phyloP scores from a whole-genome alignment of 2,113 vertebrate genomes.

The Callocephalon fimbriatum region DNA sequence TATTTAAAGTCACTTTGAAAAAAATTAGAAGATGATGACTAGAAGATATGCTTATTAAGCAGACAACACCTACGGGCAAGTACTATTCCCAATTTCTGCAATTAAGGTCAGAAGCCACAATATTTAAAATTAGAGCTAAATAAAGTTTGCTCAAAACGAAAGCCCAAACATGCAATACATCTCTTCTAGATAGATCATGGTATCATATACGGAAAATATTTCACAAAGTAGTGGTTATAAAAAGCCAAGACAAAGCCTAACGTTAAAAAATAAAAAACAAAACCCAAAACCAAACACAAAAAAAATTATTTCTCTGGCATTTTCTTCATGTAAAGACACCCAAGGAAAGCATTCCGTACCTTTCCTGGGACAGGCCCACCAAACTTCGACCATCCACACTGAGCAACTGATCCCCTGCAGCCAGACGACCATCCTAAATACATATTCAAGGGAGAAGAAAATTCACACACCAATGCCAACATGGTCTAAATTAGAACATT shows the following conservation, averaged over 20 bases:
- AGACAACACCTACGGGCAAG: neutral
- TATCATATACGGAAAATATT: neutral
- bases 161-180: neutral
- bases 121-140: neutral
- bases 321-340: neutral
- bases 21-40: neutral
- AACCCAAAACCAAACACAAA: neutral
- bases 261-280: rapidly evolving
- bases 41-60: rapidly evolving
- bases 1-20: neutral
- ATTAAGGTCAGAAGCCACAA: neutral
- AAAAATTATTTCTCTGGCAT: neutral
- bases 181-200: rapidly evolving
- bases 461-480: neutral
- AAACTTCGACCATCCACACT: conserved; percentile 96
- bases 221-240: neutral
- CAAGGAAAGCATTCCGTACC: conserved; percentile 69
- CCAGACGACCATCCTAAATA: conserved; percentile 90
- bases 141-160: neutral
- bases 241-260: neutral
- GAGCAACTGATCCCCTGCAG: conserved; percentile 94
- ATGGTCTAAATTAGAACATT: neutral
- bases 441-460: neutral
- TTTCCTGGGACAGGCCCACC: conserved; percentile 97
- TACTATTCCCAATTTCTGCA: neutral